Percentiles rank a stretch among this genome's conserved stretches.
Evolutionary conservation across 2,888 invertebrate species (phyloP).

Genomic region (Ophion ellenae): DNA sequence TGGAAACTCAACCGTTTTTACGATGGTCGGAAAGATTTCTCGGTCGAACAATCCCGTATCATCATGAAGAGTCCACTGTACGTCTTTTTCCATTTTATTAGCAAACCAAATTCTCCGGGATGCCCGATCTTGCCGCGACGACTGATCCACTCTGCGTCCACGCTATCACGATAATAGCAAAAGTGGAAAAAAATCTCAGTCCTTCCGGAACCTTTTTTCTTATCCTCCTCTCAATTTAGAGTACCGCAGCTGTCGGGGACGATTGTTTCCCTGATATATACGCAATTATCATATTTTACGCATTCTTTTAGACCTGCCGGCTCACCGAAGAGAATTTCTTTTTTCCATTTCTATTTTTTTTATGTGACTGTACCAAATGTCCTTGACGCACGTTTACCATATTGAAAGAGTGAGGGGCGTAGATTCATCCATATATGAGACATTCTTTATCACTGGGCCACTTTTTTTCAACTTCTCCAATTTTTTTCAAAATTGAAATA

Average conservation of each 20-base stretch:
- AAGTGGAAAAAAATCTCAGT: conserved; percentile 19
- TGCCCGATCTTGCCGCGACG: conserved; percentile 10
- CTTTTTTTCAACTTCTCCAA: too few species aligned
- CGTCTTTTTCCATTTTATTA: conserved; percentile 26
- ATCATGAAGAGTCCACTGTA: background rate
- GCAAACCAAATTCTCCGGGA: conserved; percentile 50
- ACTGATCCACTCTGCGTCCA: conserved; percentile 21
- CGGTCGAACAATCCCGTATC: conserved; percentile 15
- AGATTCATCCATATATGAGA: too few species aligned
- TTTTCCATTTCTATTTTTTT: too few species aligned
- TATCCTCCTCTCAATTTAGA: conserved; percentile 32
- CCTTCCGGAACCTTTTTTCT: conserved; percentile 19
- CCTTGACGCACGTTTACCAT: too few species aligned
- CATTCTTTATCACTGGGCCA: too few species aligned
- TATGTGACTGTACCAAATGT: too few species aligned
- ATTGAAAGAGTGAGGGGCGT: too few species aligned
- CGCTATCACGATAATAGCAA: background rate
- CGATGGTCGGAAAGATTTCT: conserved; percentile 28
- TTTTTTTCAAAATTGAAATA: too few species aligned
- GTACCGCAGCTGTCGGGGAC: conserved; percentile 39
- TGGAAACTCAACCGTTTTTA: background rate
- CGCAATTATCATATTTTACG: conserved; percentile 26
- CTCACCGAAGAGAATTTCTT: too few species aligned
- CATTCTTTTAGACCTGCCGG: background rate
- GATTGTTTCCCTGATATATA: conserved; percentile 21